Evolutionary conservation across 2,888 invertebrate genomes (phyloP).

Genomic region (Linnaemya tessellans): DNA sequence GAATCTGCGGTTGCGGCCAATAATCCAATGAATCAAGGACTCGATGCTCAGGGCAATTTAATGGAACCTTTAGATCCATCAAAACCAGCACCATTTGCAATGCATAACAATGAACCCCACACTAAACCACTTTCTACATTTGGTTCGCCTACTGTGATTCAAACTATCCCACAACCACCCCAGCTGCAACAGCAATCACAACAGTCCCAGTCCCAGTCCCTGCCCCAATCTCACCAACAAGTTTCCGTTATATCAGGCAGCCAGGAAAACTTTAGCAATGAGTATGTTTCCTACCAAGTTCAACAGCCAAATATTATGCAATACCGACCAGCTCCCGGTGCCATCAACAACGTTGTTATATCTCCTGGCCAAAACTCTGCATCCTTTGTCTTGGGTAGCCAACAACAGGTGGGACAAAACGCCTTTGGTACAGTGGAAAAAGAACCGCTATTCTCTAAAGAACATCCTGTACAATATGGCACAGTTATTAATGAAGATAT

Average conservation of each 20-base stretch:
- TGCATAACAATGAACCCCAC: conserved; percentile 73
- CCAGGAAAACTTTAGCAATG: conserved; percentile 79
- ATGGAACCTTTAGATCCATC: conserved; percentile 81
- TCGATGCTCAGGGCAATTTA: conserved; percentile 81
- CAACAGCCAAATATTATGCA: conserved; percentile 83
- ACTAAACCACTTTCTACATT: conserved; percentile 52
- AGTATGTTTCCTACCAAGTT: conserved; percentile 82
- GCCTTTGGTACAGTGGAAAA: conserved; percentile 84
- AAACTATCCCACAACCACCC: conserved; percentile 37
- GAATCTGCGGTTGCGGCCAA: conserved; percentile 78
- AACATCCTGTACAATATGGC: conserved; percentile 80
- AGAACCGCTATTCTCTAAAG: conserved; percentile 83
- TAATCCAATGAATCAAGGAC: conserved; percentile 79
- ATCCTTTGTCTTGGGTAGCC: conserved; percentile 87
- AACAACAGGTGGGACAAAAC: conserved; percentile 85
- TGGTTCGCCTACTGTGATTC: conserved; percentile 39
- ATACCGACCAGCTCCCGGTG: conserved; percentile 83
- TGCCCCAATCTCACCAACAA: conserved; percentile 31
- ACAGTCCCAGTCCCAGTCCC: conserved; percentile 45
- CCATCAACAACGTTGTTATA: conserved; percentile 87
- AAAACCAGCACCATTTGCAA: conserved; percentile 81
- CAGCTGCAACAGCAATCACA: conserved; percentile 57
- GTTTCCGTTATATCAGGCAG: conserved; percentile 74
- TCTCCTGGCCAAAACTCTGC: conserved; percentile 87
- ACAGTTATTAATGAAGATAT: conserved; percentile 81